Evolutionary conservation across 2,797 vertebrate species (phyloP).

Genomic region (Pipistrellus kuhlii): DNA sequence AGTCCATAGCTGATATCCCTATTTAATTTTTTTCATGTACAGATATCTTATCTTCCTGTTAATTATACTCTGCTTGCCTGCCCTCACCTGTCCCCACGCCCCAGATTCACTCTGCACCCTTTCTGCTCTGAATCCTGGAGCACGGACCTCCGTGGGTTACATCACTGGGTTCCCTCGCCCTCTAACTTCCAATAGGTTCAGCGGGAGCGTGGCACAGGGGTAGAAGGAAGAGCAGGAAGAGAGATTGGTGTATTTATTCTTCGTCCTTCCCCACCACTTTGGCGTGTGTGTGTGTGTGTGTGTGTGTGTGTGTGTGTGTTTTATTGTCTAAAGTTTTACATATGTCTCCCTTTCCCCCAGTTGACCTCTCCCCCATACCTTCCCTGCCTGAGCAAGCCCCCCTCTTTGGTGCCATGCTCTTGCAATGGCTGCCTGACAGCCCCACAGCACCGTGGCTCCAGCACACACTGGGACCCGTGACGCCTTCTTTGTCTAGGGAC

Average conservation of each 20-base stretch:
- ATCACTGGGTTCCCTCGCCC: not conserved
- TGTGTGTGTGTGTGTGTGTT: too few relatives aligned
- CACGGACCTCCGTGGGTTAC: not conserved
- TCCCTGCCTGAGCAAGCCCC: not conserved
- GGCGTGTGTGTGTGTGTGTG: too few relatives aligned
- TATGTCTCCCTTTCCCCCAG: too few relatives aligned
- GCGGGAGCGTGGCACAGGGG: not conserved
- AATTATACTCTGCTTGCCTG: not conserved
- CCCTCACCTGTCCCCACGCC: too few relatives aligned
- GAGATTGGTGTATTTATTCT: not conserved
- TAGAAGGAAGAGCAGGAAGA: slow-evolving; percentile 1
- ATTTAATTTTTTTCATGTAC: slow-evolving; percentile 18
- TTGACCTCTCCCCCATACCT: too few relatives aligned
- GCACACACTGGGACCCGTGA: not conserved
- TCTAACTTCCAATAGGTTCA: not conserved
- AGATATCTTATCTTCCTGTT: slow-evolving; percentile 28
- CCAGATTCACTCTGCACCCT: not conserved
- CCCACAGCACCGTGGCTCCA: not conserved
- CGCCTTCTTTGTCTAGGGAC: not conserved
- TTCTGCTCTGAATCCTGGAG: not conserved
- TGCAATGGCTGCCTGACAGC: not conserved
- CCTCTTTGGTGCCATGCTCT: not conserved
- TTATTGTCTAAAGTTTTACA: too few relatives aligned
- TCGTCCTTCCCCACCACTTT: not conserved
- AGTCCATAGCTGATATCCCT: not conserved